These are phyloP conservation scores for Cuculus canorus DNA, from an alignment of 2,797 vertebrate species.

Conservation along the genomic window DNA sequence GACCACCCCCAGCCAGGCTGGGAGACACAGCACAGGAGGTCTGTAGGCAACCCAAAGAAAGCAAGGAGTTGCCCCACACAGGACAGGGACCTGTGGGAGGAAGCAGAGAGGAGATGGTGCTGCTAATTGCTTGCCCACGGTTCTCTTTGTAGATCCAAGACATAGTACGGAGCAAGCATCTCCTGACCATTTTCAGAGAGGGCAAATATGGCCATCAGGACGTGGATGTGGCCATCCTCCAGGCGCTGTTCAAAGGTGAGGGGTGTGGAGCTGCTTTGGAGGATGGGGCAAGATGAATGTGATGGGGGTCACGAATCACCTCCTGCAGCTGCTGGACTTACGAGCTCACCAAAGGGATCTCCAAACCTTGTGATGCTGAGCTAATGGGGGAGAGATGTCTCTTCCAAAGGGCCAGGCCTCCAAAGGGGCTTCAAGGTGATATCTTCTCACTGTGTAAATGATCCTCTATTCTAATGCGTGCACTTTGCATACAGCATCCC, in stretches of 20 bases:
- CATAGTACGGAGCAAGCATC: slow-evolving; percentile 85
- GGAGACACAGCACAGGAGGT: background rate
- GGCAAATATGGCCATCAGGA: slow-evolving; percentile 86
- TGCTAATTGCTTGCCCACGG: background rate
- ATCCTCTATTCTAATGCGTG: background rate
- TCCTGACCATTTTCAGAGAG: slow-evolving; percentile 90
- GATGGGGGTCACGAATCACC: background rate
- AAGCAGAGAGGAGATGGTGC: background rate
- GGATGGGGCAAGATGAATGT: background rate
- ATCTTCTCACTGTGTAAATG: fast-evolving
- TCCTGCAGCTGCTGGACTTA: background rate
- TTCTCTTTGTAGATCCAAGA: slow-evolving; percentile 88
- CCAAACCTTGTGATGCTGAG: background rate
- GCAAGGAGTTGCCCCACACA: background rate
- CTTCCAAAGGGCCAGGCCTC: background rate
- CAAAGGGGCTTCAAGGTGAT: background rate
- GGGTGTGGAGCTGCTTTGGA: background rate
- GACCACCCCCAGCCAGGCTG: fast-evolving
- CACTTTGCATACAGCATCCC: slow-evolving; percentile 80
- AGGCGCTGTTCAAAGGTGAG: slow-evolving; percentile 93
- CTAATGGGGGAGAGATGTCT: background rate
- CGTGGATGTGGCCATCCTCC: slow-evolving; percentile 93
- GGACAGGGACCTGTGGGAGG: background rate
- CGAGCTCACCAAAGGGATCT: background rate
- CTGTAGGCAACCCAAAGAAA: background rate